A percentile compares a stretch with the other conserved stretches of the same genome.
These are phyloP conservation scores for Apostichopus leukothele DNA, from an alignment of 53 echinoderm and acorn worm genomes.

Conservation along the genomic window DNA sequence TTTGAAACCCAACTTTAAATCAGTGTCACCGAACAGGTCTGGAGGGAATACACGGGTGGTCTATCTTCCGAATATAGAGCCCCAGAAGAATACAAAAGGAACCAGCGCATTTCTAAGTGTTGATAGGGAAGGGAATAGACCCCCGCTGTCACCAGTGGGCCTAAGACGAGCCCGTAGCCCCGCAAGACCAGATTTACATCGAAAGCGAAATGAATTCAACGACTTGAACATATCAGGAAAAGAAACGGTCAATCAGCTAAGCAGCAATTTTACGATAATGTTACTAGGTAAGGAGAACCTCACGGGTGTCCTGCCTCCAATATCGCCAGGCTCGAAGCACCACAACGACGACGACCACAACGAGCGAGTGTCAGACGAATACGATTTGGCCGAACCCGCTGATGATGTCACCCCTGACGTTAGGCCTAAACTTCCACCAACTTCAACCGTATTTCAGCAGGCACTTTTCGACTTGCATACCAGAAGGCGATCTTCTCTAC, in stretches of 20 bases:
- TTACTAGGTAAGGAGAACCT: too few relatives aligned
- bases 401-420: background rate
- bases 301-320: background rate
- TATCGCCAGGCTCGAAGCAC: background rate
- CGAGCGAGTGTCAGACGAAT: background rate
- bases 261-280: too few relatives aligned
- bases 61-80: background rate
- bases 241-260: too few relatives aligned
- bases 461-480: conserved; percentile 41
- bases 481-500: background rate
- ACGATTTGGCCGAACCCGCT: background rate
- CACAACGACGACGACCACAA: background rate
- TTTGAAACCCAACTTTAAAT: background rate
- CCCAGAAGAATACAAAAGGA: background rate
- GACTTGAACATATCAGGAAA: too few relatives aligned
- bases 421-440: conserved; percentile 21
- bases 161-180: background rate
- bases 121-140: conserved; percentile 14
- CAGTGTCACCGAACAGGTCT: background rate
- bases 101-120: conserved; percentile 21
- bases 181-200: background rate
- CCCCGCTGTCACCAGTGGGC: background rate
- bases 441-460: conserved; percentile 45
- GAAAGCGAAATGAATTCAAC: too few relatives aligned
- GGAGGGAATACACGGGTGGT: background rate